phyloP scores from a whole-genome alignment of 1,140 invertebrate genomes.

The Lucilia cuprina region DNA sequence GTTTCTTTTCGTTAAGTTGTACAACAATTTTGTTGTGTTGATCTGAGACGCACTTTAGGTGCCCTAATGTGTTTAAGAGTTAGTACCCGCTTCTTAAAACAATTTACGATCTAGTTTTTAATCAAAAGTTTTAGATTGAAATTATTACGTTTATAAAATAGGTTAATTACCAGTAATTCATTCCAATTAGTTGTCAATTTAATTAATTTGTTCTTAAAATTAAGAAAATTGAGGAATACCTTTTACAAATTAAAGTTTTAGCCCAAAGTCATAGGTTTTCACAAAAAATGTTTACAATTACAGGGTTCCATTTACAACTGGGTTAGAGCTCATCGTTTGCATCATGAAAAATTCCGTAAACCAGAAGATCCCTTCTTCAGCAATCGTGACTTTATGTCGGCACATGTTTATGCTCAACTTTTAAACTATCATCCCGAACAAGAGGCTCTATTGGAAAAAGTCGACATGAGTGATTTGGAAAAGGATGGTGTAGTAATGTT shows the following conservation, averaged over 20 bases:
- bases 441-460: conserved; percentile 70
- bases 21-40: no score
- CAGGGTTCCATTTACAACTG: conserved; percentile 80
- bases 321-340: conserved; percentile 84
- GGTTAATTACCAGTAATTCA: background rate
- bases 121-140: no score
- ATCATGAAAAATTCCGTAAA: conserved; percentile 88
- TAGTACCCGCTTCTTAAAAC: no score
- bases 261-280: no score
- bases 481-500: conserved; percentile 84
- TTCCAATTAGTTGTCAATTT: background rate
- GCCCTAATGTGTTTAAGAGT: no score
- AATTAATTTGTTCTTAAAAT: no score
- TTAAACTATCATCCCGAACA: conserved; percentile 76
- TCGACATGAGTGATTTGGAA: conserved; percentile 89
- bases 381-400: conserved; percentile 83
- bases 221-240: no score
- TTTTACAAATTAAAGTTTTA: no score
- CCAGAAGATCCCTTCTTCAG: conserved; percentile 91
- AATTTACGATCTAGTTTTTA: no score
- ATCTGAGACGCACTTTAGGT: no score
- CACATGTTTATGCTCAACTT: conserved; percentile 78
- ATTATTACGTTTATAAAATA: no score
- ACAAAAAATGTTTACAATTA: no score
- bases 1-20: background rate